Base-by-base conservation (phyloP, 2,888 invertebrate genomes). In the Oscheius sp. region DNA sequence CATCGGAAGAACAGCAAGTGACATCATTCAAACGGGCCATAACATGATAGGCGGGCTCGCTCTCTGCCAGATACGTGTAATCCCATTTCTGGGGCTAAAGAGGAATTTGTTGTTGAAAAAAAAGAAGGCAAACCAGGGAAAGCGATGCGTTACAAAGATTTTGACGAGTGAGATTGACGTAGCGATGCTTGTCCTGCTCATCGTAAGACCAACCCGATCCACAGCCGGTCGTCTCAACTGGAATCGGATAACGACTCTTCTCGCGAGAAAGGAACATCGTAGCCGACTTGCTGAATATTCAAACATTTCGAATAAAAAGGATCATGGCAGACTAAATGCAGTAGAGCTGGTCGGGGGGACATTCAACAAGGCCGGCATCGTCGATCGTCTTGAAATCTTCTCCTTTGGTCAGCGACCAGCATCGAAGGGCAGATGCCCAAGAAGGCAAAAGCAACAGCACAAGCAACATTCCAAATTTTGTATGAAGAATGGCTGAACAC, bases 221-320 rank as follows among this genome's bases (percentile, higher is more conserved):
- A 43, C 61, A 61, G 43, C 61, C n/a, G 23, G 45, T 13, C n/a
- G 61, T 61, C 2, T 61, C 61, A 1, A 61, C 13, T 7, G 35
- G 61, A 12, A 61, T 41, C n/a, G 61, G 61, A 18, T 61, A 45
- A 13, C n/a, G 61, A n/a, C 43, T 43, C 13, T 23, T 41, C 1
- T 61, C 61, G 3, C 61, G 61, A 3, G 61, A 43, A n/a, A 61
- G 21, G 43, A 43, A 61, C 43, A 41, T 41, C n/a, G 61, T 61
- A 18, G 23, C 41, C 13, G 61, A 61, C 21, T 16, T 61, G 45
- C 43, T 43, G 43, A 61, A 43, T 13, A 35, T 9, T 6, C 5
- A 35, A 35, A n/a, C n/a, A n/a, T n/a, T n/a, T n/a, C n/a, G n/a
- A 29, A 23, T 25, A 29, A 58, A 9, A 49, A 49, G 49, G 18